phyloP scores from a whole-genome alignment of 1,140 invertebrate genomes.

The Drosophila arawakana region DNA sequence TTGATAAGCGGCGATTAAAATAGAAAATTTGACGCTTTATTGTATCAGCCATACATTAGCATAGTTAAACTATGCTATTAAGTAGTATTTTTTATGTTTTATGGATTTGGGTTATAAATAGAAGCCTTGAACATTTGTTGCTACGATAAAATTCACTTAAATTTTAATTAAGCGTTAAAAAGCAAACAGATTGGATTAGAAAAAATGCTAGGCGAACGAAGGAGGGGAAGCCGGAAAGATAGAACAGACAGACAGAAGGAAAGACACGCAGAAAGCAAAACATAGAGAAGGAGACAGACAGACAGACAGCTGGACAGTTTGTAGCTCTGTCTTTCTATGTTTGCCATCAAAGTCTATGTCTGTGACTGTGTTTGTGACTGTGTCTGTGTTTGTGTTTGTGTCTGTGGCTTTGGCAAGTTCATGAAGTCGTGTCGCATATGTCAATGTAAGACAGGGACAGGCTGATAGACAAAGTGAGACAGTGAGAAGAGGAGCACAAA shows the following conservation, averaged over 20 bases:
- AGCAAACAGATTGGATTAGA: constrained; percentile 51
- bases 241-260: too few species aligned
- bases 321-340: constrained; percentile 28
- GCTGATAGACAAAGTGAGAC: neutral
- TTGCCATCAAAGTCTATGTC: constrained; percentile 1
- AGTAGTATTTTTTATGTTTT: constrained; percentile 5
- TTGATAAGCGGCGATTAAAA: neutral
- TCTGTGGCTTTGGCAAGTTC: constrained; percentile 21
- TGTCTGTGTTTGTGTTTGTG: too few species aligned
- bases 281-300: neutral
- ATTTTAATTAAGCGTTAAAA: constrained; percentile 67
- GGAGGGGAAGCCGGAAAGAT: too few species aligned
- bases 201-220: constrained; percentile 4
- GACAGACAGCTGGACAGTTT: constrained; percentile 20
- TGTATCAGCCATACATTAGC: neutral
- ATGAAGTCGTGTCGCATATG: constrained; percentile 32
- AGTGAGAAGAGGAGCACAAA: constrained; percentile 8
- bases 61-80: neutral
- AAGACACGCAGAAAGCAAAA: constrained; percentile 6
- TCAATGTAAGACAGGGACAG: constrained; percentile 19
- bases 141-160: constrained; percentile 51
- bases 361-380: too few species aligned
- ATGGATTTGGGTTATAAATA: constrained; percentile 4
- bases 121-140: constrained; percentile 38
- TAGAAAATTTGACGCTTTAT: neutral